Evolutionary conservation across 2,113 vertebrate species (phyloP).

Genomic region (Sylvilagus bachmani): DNA sequence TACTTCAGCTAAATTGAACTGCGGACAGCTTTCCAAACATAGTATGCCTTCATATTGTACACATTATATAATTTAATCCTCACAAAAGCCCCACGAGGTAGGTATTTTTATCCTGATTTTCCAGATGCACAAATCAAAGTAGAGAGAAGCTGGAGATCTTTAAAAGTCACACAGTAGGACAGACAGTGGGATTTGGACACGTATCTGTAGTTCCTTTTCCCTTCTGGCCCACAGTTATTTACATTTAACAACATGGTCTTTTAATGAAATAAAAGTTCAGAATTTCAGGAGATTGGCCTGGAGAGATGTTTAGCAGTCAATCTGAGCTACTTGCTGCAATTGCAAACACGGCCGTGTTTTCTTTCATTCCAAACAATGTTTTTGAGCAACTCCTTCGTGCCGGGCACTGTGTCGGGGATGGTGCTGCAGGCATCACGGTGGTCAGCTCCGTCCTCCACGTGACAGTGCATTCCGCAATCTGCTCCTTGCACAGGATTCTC

Average conservation of each 20-base stretch:
- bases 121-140: not conserved
- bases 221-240: not conserved
- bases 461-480: not conserved
- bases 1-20: slow-evolving; percentile 21
- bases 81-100: not conserved
- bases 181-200: not conserved
- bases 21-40: slow-evolving; percentile 39
- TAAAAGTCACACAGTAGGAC: not conserved
- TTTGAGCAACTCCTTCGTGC: not conserved
- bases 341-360: not conserved
- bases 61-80: not conserved
- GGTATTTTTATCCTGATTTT: not conserved
- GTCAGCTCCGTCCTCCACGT: not conserved
- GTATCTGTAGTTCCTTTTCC: not conserved
- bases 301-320: not conserved
- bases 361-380: not conserved
- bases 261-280: not conserved
- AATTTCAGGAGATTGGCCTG: not conserved
- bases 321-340: not conserved
- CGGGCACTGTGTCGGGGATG: not conserved
- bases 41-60: not conserved
- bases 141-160: not conserved
- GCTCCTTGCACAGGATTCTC: not conserved
- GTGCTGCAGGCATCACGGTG: not conserved
- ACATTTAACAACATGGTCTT: not conserved